Percentiles rank a stretch among this genome's conserved stretches.
phyloP scores from a whole-genome alignment of 2,113 vertebrate genomes.

The Drymodes brunneopygia region DNA sequence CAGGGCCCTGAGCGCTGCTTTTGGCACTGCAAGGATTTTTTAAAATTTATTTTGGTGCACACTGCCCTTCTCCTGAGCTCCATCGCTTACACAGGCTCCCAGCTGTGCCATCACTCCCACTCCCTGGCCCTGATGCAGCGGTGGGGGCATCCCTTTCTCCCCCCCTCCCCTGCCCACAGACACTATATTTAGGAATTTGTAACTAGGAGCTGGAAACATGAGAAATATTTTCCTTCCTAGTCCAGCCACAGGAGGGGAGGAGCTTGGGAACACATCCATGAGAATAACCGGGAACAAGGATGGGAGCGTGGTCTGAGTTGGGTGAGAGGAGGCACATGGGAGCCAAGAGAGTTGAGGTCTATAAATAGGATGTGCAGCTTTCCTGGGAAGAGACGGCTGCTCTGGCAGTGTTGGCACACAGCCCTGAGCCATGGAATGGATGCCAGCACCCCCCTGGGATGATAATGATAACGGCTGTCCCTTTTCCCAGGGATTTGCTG shows the following conservation, averaged over 20 bases:
- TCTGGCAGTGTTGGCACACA: background rate
- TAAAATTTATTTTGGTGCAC: background rate
- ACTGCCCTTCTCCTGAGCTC: background rate
- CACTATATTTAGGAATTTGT: background rate
- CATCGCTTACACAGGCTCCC: background rate
- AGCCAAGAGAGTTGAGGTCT: background rate
- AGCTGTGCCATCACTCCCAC: background rate
- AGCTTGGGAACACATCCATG: background rate
- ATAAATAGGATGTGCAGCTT: background rate
- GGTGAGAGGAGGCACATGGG: background rate
- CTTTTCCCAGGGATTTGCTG: slow-evolving; percentile 81
- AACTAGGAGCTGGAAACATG: background rate
- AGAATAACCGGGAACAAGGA: background rate
- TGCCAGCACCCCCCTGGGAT: background rate
- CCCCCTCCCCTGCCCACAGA: fast-evolving
- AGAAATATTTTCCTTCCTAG: slow-evolving; percentile 5
- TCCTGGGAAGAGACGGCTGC: fast-evolving
- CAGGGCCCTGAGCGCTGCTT: fast-evolving
- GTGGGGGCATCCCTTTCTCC: background rate
- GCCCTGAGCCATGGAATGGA: fast-evolving
- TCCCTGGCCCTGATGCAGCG: fast-evolving
- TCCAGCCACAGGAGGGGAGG: background rate
- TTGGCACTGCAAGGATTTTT: background rate
- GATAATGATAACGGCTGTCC: background rate
- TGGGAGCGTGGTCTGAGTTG: background rate